Evolutionary conservation across 2,888 invertebrate species (phyloP).

Genomic region (Drosophila basisetae): DNA sequence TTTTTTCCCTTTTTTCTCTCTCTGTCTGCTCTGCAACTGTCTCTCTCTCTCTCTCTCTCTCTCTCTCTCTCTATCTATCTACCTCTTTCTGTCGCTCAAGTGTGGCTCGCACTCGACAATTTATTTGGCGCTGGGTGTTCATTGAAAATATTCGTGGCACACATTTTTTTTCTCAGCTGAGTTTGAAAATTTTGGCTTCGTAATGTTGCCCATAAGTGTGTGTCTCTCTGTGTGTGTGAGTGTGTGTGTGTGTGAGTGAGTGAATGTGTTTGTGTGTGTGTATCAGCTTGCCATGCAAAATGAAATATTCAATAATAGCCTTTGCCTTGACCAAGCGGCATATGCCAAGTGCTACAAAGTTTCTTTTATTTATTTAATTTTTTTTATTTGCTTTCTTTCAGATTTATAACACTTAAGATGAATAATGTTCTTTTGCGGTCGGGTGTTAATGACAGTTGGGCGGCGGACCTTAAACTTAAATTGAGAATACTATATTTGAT

Average conservation of each 20-base stretch:
- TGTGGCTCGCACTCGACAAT: slow-evolving; percentile 76
- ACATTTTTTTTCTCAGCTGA: slow-evolving; percentile 53
- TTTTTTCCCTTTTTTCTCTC: slow-evolving; percentile 9
- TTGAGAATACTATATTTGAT: not conserved
- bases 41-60: slow-evolving; percentile 1
- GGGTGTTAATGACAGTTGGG: slow-evolving; percentile 8
- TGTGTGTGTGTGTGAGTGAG: not conserved
- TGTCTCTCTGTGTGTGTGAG: slow-evolving; percentile 1
- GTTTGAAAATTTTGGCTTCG: slow-evolving; percentile 60
- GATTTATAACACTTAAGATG: slow-evolving; percentile 36
- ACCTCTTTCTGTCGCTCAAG: slow-evolving; percentile 45
- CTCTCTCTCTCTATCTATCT: not conserved
- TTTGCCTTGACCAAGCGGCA: slow-evolving; percentile 75
- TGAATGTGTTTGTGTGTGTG: slow-evolving; percentile 9
- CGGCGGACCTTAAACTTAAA: not conserved
- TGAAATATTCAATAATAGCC: slow-evolving; percentile 75
- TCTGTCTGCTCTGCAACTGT: slow-evolving; percentile 1
- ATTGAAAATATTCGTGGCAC: slow-evolving; percentile 70
- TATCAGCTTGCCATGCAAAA: slow-evolving; percentile 44
- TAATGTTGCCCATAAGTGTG: slow-evolving; percentile 20
- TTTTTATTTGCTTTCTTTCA: slow-evolving; percentile 11
- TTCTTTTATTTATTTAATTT: slow-evolving; percentile 18
- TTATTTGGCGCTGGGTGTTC: slow-evolving; percentile 63
- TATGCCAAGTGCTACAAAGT: slow-evolving; percentile 66
- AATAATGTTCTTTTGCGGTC: slow-evolving; percentile 4